A percentile compares a stretch with the other conserved stretches of the same genome.
Conservation (phyloP, 2,888 invertebrate genomes). For the Syritta pipiens region DNA sequence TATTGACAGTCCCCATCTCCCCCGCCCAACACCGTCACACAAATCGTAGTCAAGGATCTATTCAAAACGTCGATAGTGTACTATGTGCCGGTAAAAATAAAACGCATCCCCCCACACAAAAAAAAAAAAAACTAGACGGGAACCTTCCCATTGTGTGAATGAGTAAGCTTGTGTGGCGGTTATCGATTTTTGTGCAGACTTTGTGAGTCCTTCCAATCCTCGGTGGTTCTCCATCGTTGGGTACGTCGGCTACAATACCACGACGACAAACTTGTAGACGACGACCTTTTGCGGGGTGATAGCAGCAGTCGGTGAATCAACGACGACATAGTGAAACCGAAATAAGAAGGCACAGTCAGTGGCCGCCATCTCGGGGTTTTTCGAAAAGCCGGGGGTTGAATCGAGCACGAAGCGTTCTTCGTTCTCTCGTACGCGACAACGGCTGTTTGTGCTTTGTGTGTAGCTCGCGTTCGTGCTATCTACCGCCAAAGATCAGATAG, state of each 20-base stretch:
- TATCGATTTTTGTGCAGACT: constrained; percentile 64
- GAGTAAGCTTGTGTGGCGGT: constrained; percentile 59
- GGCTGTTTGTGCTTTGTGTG: constrained; percentile 37
- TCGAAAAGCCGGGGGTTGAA: constrained; percentile 8
- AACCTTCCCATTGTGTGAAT: constrained; percentile 64
- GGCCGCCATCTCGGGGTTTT: constrained; percentile 25
- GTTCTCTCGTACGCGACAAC: no score
- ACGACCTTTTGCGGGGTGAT: constrained; percentile 54
- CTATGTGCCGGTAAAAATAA: constrained; percentile 60
- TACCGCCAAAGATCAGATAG: constrained; percentile 55
- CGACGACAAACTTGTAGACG: constrained; percentile 6
- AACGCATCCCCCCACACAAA: constrained; percentile 22
- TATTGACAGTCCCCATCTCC: neutral
- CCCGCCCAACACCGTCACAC: neutral
- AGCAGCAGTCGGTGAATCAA: constrained; percentile 29
- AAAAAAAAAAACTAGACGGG: constrained; percentile 24
- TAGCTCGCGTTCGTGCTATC: constrained; percentile 30
- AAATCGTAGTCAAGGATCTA: neutral
- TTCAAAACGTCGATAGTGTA: constrained; percentile 10
- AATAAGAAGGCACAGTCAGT: constrained; percentile 18
- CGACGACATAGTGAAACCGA: constrained; percentile 25
- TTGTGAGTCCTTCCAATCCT: constrained; percentile 56
- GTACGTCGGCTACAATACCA: neutral
- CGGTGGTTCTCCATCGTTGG: neutral
- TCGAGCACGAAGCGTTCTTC: no score